phyloP scores from a whole-genome alignment of 2,113 vertebrate species.

The Mormyrus iriodes region DNA sequence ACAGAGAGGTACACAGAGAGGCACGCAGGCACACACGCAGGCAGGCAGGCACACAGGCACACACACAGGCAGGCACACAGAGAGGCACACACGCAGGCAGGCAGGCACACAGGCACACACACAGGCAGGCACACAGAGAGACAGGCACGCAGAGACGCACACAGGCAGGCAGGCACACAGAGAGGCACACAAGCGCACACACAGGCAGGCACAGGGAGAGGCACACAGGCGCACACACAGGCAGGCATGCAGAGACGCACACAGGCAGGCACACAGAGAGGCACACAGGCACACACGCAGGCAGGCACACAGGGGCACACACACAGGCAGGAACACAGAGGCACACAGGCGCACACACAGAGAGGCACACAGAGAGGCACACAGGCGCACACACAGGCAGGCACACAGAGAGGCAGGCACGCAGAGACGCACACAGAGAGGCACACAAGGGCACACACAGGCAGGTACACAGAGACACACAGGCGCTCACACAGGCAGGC shows the following conservation, averaged over 20 bases:
- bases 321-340: conserved; percentile 27
- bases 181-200: background rate
- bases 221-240: conserved; percentile 29
- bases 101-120: no score
- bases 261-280: conserved; percentile 32
- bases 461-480: conserved; percentile 23
- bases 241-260: conserved; percentile 20
- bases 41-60: background rate
- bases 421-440: conserved; percentile 29
- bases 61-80: background rate
- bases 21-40: no score
- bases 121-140: background rate
- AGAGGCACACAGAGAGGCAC: conserved; percentile 27
- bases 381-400: conserved; percentile 24
- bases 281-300: conserved; percentile 32
- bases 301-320: conserved; percentile 21
- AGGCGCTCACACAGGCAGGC: conserved; percentile 30
- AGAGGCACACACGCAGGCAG: no score
- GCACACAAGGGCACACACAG: conserved; percentile 24
- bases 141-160: no score
- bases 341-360: conserved; percentile 18
- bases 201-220: background rate
- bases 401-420: no score
- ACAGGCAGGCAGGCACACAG: background rate
- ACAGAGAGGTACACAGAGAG: background rate